Percentiles rank a stretch among this genome's conserved stretches.
Evolutionary conservation across 37 sponge, comb jelly and placozoan genomes (phyloP).

Genomic region (Eunapius fragilis): DNA sequence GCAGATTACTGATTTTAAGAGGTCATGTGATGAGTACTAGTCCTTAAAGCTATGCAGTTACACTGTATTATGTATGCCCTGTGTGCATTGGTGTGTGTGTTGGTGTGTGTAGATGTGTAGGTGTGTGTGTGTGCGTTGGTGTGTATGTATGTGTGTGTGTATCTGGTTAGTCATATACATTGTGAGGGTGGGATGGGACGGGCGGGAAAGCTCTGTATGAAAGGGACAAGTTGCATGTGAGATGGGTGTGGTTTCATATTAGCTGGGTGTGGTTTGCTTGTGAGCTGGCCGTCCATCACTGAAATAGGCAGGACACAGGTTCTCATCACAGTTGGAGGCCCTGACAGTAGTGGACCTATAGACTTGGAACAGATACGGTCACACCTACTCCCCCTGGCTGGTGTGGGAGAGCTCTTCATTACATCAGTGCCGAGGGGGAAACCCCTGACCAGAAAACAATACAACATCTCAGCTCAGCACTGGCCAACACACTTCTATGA

Average conservation of each 20-base stretch:
- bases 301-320: neutral
- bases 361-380: neutral
- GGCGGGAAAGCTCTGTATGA: no score
- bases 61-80: no score
- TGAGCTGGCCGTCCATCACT: neutral
- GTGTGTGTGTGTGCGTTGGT: no score
- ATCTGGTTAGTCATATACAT: no score
- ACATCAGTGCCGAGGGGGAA: constrained; percentile 48
- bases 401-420: constrained; percentile 37
- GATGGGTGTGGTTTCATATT: neutral
- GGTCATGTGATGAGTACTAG: no score
- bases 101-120: no score
- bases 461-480: constrained; percentile 28
- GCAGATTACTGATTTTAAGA: no score
- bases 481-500: constrained; percentile 88
- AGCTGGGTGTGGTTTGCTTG: neutral
- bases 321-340: neutral
- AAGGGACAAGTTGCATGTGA: neutral
- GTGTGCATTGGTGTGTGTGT: no score
- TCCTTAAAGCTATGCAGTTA: no score
- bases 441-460: constrained; percentile 85
- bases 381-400: neutral
- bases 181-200: no score
- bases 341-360: neutral
- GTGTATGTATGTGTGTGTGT: no score